phyloP scores from a whole-genome alignment of 53 echinoderm and acorn worm species.

The Mesocentrotus franciscanus region DNA sequence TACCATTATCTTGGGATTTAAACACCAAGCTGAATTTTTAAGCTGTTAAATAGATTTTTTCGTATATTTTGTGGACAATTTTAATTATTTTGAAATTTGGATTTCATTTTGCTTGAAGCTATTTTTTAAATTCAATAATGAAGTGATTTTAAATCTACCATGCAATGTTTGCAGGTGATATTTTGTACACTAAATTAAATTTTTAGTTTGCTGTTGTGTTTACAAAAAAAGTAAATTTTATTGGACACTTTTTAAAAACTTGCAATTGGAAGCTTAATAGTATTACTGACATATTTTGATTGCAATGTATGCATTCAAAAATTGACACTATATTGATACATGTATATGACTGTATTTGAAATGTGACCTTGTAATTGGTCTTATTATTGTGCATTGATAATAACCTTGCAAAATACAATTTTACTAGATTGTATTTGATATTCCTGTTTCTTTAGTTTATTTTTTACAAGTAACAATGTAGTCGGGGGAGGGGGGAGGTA shows the following conservation, averaged over 20 bases:
- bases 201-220: neutral
- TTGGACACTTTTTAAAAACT: neutral
- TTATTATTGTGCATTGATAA: neutral
- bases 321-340: neutral
- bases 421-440: neutral
- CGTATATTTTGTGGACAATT: neutral
- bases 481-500: too few species aligned
- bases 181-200: neutral
- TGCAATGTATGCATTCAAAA: slow-evolving; percentile 32
- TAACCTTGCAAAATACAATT: slow-evolving; percentile 14
- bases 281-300: neutral
- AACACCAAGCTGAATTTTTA: neutral
- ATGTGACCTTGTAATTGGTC: neutral
- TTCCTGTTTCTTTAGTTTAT: neutral
- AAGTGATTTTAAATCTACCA: neutral
- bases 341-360: neutral
- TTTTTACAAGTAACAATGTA: too few species aligned
- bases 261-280: slow-evolving; percentile 20
- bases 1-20: neutral
- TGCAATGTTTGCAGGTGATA: neutral
- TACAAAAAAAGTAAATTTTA: neutral
- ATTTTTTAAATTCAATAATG: neutral
- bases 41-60: neutral
- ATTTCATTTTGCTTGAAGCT: neutral
- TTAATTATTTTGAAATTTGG: neutral